Evolutionary conservation across 2,113 vertebrate species (phyloP).

Genomic region (Gobiocypris rarus): DNA sequence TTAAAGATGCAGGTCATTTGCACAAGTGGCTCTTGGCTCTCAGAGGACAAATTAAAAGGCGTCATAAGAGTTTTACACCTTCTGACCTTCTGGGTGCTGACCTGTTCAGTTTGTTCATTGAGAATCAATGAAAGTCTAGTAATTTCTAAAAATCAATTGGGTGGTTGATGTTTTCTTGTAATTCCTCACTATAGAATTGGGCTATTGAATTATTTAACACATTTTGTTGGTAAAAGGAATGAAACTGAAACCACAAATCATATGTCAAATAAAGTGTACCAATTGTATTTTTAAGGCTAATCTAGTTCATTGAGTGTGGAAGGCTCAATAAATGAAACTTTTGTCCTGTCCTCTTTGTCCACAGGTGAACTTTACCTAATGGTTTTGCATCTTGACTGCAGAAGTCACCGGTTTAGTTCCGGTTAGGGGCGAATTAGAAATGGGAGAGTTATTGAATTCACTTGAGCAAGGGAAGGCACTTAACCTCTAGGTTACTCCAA

Average conservation of each 20-base stretch:
- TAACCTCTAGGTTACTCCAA: neutral
- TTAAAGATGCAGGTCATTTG: constrained; percentile 3
- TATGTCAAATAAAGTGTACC: neutral
- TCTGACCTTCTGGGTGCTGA: neutral
- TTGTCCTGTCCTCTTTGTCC: neutral
- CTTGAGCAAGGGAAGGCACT: neutral
- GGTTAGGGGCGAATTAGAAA: constrained; percentile 1
- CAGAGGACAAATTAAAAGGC: constrained; percentile 3
- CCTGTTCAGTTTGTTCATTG: neutral
- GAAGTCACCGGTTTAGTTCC: neutral
- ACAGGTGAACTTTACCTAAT: neutral
- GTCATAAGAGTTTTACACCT: neutral
- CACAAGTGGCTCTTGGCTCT: neutral
- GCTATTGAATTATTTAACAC: no score
- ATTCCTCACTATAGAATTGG: neutral
- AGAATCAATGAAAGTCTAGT: neutral
- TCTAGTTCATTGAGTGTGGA: neutral
- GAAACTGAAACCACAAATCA: neutral
- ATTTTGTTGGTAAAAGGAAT: constrained; percentile 12
- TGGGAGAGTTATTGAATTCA: neutral
- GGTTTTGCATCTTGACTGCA: constrained; percentile 10
- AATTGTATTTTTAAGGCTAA: neutral
- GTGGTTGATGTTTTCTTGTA: neutral
- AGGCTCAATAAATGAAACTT: neutral
- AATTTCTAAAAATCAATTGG: neutral